A percentile compares a stretch with the other conserved stretches of the same genome.
Evolutionary conservation across 2,797 vertebrate genomes (phyloP).

Genomic region (Gadopsis bispinosus): DNA sequence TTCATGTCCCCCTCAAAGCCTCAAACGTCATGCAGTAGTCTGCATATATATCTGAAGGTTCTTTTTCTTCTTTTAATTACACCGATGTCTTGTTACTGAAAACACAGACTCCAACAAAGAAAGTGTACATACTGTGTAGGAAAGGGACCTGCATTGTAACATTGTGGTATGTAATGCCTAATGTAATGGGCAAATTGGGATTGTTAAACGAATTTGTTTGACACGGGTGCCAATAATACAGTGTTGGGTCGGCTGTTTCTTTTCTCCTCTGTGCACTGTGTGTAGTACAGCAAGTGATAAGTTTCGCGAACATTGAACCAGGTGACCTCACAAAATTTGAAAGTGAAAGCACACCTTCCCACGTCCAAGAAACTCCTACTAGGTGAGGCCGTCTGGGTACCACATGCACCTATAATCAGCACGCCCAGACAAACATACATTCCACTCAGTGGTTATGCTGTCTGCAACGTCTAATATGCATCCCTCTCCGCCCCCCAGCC

Average conservation of each 20-base stretch:
- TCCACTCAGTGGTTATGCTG: constrained; percentile 85
- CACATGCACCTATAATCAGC: constrained; percentile 79
- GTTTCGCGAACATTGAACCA: constrained; percentile 4
- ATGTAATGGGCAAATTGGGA: not conserved
- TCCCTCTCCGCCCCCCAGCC: constrained; percentile 54
- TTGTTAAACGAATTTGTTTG: not conserved
- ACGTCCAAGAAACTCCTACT: constrained; percentile 42
- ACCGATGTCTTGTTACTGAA: not conserved
- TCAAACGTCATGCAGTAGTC: not conserved
- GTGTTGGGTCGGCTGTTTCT: not conserved
- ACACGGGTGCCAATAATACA: not conserved
- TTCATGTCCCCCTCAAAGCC: not conserved
- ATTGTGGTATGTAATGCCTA: not conserved
- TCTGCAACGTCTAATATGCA: constrained; percentile 65
- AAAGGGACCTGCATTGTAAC: not conserved
- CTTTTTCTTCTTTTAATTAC: not conserved
- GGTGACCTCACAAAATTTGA: constrained; percentile 12
- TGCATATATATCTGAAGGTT: not conserved
- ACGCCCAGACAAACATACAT: constrained; percentile 88
- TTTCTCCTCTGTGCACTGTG: not conserved
- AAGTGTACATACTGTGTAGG: not conserved
- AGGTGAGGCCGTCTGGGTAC: constrained; percentile 77
- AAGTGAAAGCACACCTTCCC: constrained; percentile 47
- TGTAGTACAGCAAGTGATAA: not conserved
- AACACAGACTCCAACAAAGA: not conserved